Base-by-base conservation (phyloP, 1,140 invertebrate species). In the Lethrus apterus region DNA sequence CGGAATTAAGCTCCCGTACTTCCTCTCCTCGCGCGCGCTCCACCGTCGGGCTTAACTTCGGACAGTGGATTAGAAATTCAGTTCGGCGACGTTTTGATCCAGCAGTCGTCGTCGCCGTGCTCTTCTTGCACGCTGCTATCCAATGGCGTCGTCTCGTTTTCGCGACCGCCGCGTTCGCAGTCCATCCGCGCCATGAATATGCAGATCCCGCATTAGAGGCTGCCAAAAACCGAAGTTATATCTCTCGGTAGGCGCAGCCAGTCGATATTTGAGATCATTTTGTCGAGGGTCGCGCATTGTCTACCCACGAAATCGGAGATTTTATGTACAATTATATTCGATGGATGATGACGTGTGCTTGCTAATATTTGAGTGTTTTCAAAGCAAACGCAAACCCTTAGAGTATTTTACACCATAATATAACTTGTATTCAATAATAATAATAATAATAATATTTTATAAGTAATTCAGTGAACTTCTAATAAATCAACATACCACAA, bases 21-120 rank as follows among this genome's bases (percentile, higher is more conserved):
- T 54, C 48, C 52, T 49, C 51, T 54, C 51, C 48, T 54, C 49
- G 48, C 51, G 48, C 43, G 42, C 48, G 48, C 46, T n/a, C n/a
- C n/a, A n/a, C n/a, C n/a, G n/a, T n/a, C 47, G 41, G 47, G 50
- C 50, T 55, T 55, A 56, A 46, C 52, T 48, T 56, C 52, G 55
- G 55, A 56, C 55, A 56, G 42, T 56, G 55, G 55, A 56, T 56
- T 56, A 56, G 55, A 48, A 56, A 56, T 54, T 56, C 55, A 51
- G 48, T 48, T 51, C n/a, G n/a, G 46, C 55, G 55, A 56, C 55
- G 52, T 56, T 56, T 56, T 56, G 55, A 56, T 56, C 55, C 55
- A 54, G 48, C n/a, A n/a, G n/a, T 46, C 50, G 48, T 52, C 52
- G 38, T 15, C 32, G 18, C 17, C 20, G 41, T 51, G 43, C 45